Evolutionary conservation across 1,140 invertebrate genomes (phyloP).

Genomic region (Nasonia giraulti): DNA sequence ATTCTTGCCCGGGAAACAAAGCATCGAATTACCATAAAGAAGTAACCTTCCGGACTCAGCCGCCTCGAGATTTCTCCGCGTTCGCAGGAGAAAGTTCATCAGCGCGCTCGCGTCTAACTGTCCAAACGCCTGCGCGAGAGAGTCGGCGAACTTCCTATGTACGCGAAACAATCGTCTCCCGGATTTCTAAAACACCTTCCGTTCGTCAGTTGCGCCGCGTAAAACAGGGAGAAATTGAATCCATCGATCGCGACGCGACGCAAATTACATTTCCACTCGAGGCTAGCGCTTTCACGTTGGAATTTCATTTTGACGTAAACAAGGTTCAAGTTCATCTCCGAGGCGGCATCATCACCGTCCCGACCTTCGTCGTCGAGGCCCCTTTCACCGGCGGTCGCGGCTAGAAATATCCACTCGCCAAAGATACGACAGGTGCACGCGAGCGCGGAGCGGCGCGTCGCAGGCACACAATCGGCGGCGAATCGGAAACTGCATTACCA

Average conservation of each 20-base stretch:
- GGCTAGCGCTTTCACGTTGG: background rate
- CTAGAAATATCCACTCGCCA: too few species aligned
- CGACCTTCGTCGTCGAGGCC: conserved; percentile 24
- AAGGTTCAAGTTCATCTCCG: conserved; percentile 28
- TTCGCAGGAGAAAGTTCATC: conserved; percentile 41
- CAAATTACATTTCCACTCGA: too few species aligned
- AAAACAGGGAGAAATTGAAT: background rate
- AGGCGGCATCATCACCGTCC: background rate
- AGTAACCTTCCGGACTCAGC: conserved; percentile 27
- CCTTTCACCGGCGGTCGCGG: conserved; percentile 20
- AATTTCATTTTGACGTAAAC: background rate
- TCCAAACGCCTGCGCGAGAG: background rate
- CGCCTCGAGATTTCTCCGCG: conserved; percentile 36
- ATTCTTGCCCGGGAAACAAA: background rate
- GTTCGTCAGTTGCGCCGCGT: background rate
- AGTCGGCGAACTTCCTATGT: background rate
- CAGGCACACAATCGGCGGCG: background rate
- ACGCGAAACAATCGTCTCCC: background rate
- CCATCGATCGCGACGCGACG: too few species aligned
- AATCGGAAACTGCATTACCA: conserved; percentile 34
- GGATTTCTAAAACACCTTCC: too few species aligned
- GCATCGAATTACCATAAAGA: conserved; percentile 25
- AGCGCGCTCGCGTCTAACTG: background rate
- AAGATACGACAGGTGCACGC: too few species aligned
- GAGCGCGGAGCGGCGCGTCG: too few species aligned